These are phyloP conservation scores for Tenualosa ilisha DNA, from an alignment of 2,797 vertebrate genomes.

Conservation along the genomic window DNA sequence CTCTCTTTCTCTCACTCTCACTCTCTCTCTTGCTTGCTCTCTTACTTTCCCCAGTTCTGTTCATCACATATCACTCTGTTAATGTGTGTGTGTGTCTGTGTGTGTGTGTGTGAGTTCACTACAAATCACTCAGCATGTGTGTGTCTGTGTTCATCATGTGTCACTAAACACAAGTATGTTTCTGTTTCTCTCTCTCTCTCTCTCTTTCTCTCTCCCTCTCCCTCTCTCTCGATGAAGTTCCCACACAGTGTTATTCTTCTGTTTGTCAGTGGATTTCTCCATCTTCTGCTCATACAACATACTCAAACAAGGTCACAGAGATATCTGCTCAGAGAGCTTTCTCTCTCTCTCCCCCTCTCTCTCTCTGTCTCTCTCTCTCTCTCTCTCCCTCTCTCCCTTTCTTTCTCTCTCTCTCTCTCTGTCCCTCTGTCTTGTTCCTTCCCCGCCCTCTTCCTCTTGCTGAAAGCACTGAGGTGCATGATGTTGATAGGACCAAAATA, in stretches of 20 bases:
- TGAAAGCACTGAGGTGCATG: constrained; percentile 50
- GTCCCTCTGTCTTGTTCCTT: background rate
- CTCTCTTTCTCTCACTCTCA: background rate
- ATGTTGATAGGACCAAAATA: constrained; percentile 57
- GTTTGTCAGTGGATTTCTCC: constrained; percentile 21
- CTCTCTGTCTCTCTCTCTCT: constrained; percentile 34
- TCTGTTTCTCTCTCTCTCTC: constrained; percentile 31
- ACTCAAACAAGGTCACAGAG: constrained; percentile 4
- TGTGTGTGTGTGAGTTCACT: background rate
- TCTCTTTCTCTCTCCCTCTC: constrained; percentile 33
- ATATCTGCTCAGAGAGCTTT: background rate
- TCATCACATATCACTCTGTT: background rate
- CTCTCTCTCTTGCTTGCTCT: background rate
- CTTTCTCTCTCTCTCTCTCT: constrained; percentile 20
- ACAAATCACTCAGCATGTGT: constrained; percentile 18
- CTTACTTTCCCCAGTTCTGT: too few relatives aligned
- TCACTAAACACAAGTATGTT: constrained; percentile 31
- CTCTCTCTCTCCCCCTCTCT: constrained; percentile 16
- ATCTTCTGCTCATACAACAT: constrained; percentile 6
- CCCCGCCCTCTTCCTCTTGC: constrained; percentile 43
- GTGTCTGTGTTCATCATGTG: background rate
- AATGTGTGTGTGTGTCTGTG: background rate
- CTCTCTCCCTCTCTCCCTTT: constrained; percentile 37
- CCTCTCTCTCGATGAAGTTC: constrained; percentile 20
- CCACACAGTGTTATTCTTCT: background rate